Evolutionary conservation across 2,888 invertebrate species (phyloP).

Genomic region (Drosophila formosana): DNA sequence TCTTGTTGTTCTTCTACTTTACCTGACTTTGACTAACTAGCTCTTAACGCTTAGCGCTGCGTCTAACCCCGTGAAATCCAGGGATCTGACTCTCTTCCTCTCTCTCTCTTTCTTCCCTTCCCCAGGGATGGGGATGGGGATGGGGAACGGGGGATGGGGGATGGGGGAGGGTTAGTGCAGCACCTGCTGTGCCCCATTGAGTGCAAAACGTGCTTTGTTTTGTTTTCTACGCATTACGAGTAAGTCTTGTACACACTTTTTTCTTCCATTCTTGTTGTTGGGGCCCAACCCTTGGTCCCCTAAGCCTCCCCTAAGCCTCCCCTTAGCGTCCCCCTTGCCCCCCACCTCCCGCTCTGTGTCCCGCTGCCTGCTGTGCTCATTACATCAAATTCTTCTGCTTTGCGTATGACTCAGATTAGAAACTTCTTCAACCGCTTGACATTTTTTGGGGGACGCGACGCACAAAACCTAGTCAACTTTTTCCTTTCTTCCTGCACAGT

Average conservation of each 20-base stretch:
- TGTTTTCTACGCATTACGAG: constrained; percentile 62
- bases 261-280: background rate
- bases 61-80: constrained; percentile 25
- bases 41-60: constrained; percentile 56
- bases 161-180: constrained; percentile 20
- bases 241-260: constrained; percentile 58
- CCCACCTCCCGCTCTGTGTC: constrained; percentile 1
- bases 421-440: constrained; percentile 58
- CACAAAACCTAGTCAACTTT: constrained; percentile 17
- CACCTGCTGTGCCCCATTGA: constrained; percentile 67
- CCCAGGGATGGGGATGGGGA: background rate
- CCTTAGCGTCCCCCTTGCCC: background rate
- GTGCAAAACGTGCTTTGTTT: constrained; percentile 71
- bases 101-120: background rate
- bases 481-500: background rate
- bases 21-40: constrained; percentile 67
- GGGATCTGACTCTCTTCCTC: constrained; percentile 12
- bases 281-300: background rate
- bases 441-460: constrained; percentile 39
- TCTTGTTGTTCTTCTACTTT: constrained; percentile 14
- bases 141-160: background rate
- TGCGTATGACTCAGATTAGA: constrained; percentile 57
- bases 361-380: constrained; percentile 45
- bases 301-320: background rate
- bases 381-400: constrained; percentile 46